Conservation (phyloP, 64 coral and sea anemone genomes). For the Stylophora pistillata region DNA sequence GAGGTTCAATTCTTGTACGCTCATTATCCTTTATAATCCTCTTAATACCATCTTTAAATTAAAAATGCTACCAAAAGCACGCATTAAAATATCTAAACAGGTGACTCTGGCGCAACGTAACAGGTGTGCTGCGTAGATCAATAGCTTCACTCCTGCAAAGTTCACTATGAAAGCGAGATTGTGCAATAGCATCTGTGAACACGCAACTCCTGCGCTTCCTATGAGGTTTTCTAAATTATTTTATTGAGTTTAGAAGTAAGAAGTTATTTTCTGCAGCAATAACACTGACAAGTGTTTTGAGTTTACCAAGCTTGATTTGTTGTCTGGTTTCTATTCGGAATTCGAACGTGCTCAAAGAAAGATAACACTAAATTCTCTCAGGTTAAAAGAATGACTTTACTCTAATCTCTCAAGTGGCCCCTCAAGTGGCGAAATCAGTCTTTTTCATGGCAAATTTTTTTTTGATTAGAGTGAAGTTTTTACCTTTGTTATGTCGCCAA, state of each 20-base stretch:
- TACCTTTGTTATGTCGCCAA: constrained; percentile 23
- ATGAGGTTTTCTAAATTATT: too few relatives aligned
- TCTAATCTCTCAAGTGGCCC: not conserved
- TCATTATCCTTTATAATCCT: constrained; percentile 10
- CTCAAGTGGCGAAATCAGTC: not conserved
- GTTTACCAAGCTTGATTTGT: constrained; percentile 1
- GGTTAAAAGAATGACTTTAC: not conserved
- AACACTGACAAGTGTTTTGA: not conserved
- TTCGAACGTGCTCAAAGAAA: not conserved
- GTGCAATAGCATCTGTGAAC: not conserved
- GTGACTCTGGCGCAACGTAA: not conserved
- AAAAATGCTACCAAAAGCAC: constrained; percentile 11
- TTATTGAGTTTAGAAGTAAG: not conserved
- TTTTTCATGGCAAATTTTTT: not conserved
- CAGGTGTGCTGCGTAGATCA: constrained; percentile 4
- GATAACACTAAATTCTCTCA: not conserved
- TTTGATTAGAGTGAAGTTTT: not conserved
- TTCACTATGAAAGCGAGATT: not conserved
- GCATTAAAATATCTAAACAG: constrained; percentile 11
- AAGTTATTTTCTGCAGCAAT: not conserved
- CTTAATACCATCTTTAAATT: not conserved
- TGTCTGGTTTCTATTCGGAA: not conserved
- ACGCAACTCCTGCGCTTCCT: not conserved
- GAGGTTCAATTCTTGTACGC: not conserved
- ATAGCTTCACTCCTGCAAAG: not conserved